Evolutionary conservation across 2,888 invertebrate genomes (phyloP).

Genomic region (Sabellastarte sp.): DNA sequence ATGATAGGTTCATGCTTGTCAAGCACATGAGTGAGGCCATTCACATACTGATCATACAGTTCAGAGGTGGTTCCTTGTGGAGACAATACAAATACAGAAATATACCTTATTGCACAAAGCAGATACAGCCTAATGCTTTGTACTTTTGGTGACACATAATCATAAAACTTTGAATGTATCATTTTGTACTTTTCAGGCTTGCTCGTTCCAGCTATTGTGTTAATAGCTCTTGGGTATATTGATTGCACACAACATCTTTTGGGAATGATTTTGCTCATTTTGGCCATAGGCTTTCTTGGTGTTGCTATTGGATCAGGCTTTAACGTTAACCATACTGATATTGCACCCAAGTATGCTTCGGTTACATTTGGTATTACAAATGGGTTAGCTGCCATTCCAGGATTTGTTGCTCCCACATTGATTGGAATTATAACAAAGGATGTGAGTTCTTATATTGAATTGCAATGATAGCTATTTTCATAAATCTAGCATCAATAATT

Average conservation of each 20-base stretch:
- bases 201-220: slow-evolving; percentile 8
- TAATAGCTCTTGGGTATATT: slow-evolving; percentile 9
- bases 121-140: too few relatives aligned
- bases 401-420: slow-evolving; percentile 20
- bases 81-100: too few relatives aligned
- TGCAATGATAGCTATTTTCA: too few relatives aligned
- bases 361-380: slow-evolving; percentile 29
- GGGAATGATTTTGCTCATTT: slow-evolving; percentile 84
- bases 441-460: not conserved
- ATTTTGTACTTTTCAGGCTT: too few relatives aligned
- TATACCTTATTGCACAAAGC: too few relatives aligned
- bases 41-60: too few relatives aligned
- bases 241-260: slow-evolving; percentile 3
- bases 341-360: slow-evolving; percentile 26
- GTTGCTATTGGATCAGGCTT: slow-evolving; percentile 54
- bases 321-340: slow-evolving; percentile 27
- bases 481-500: too few relatives aligned
- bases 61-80: too few relatives aligned
- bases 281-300: slow-evolving; percentile 97
- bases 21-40: too few relatives aligned
- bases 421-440: slow-evolving; percentile 10
- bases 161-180: too few relatives aligned
- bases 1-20: too few relatives aligned
- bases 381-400: slow-evolving; percentile 27
- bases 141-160: too few relatives aligned